Base-by-base conservation (phyloP, 2,888 invertebrate species). In the Eupsilia transversa region DNA sequence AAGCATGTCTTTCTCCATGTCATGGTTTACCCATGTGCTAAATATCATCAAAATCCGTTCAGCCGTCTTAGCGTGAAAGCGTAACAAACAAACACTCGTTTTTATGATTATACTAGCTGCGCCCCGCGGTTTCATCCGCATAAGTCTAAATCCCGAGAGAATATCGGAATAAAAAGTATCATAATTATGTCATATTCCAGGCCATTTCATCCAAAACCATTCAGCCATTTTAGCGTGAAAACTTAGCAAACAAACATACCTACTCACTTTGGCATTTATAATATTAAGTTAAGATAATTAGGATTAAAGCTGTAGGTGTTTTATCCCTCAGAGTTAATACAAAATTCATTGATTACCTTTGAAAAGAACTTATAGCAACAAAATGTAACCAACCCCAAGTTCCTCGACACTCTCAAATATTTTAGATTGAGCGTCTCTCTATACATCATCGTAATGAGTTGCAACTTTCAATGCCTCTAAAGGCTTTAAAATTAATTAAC, bases 401-500 rank as follows among this genome's bases (percentile, higher is more conserved):
- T 43, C 0, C 33, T 56, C 1, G 17, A 72, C 33, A 20, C 14
- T 68, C n/a, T 46, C 23, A 27, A 60, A 33, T 9, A 4, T 41
- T 52, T 52, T 27, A 72, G 38, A 57, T 72, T 56, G 9, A 30
- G 4, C 52, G 4, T 23, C 17, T n/a, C 4, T 43, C 7, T 23
- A 12, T 57, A 57, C 35, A 20, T 73, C 20, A 41, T 77, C n/a
- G 56, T 56, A 49, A 64, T 33, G 57, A n/a, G 23, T 54, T 35
- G 52, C 14, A 56, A 61, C 17, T 56, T 33, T 35, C n/a, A 38
- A 43, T 61, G 10, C n/a, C 43, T 46, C 20, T 52, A 46, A 67
- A 65, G n/a, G 33, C 12, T 60, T 69, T 43, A 60, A 77, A 77
- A 68, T 65, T 68, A 72, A 72, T 72, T 38, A 56, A 35, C 33